Percentiles rank a stretch among this genome's conserved stretches.
Conservation (phyloP, 2,113 vertebrate genomes). For the mouse (Mus musculus) region DNA sequence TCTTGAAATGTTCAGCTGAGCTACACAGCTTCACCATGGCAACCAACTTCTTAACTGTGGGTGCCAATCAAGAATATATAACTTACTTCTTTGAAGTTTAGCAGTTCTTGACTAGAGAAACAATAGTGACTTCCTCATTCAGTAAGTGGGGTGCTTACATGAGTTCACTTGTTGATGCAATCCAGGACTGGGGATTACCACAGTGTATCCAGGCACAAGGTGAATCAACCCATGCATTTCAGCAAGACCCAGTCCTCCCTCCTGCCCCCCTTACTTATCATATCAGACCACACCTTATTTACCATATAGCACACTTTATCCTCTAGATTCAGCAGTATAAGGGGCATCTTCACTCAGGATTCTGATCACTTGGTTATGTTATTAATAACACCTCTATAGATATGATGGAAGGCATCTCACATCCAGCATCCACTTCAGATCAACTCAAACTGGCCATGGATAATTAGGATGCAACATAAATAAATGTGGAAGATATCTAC, state of each 20-base stretch:
- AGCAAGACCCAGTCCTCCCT: neutral
- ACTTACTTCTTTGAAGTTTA: neutral
- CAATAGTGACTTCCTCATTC: too few relatives aligned
- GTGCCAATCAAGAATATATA: neutral
- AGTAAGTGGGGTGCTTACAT: neutral
- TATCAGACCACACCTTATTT: neutral
- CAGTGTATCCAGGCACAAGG: neutral
- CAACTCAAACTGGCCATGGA: neutral
- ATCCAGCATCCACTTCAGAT: neutral
- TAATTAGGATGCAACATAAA: neutral
- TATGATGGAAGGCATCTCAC: neutral
- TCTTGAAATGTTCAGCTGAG: neutral
- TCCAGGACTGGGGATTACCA: neutral
- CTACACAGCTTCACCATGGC: neutral
- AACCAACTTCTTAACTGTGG: neutral
- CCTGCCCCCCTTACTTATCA: too few relatives aligned
- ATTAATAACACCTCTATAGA: too few relatives aligned
- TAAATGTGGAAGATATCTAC: neutral
- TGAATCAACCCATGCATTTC: too few relatives aligned
- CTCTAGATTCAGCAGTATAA: neutral
- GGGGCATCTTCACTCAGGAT: neutral
- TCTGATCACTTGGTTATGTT: neutral
- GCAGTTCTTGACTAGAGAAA: neutral
- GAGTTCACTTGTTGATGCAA: neutral
- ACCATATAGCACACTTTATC: neutral